Evolutionary conservation across 2,113 vertebrate genomes (phyloP), one percentile per base, ranked within the genome.

Genomic region (Malurus alboscapulatus): DNA sequence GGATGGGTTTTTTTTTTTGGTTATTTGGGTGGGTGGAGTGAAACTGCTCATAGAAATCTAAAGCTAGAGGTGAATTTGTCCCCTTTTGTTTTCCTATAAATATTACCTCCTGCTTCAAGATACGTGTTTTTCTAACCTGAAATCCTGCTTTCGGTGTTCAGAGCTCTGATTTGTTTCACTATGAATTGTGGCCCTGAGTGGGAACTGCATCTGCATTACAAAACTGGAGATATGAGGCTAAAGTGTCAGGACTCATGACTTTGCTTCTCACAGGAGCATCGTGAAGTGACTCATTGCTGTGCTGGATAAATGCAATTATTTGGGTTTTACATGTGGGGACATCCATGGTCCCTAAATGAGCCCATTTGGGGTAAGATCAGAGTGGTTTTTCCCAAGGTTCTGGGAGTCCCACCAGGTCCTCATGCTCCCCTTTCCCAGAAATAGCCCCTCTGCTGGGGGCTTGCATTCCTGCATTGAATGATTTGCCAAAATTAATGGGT

Each of bases 351-450:
- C 88, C 42, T 21, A 8, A 47, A 71, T 19, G 30, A 93, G 27
- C 27, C 48, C 8, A 1, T 72, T 7, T 79, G 0, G 10, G 54
- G 14, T 4, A 20, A 69, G 47, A 42, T 44, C 5, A 17, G 38
- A 78, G 34, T 25, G 22, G 42, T 3, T 86, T 86, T 65, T 21
- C 36, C 19, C 29, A 16, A 17, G 0, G 0, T 0, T 0, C 15
- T 38, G 53, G 38, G 29, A 24, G 16, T 45, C 14, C 5, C 6
- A 34, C 16, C 42, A 54, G 32, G 5, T 3, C 34, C 79, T 13
- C 0, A 14, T 1, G 0, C 3, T 0, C 3, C 2, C 2, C 47
- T 45, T 44, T 73, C 17, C 24, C 5, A 2, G 59, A 20, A 61
- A 13, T 2, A 50, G 17, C 29, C 45, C 36, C 47, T 6, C 0